Percentiles rank a stretch among this genome's conserved stretches.
Conservation (phyloP, 2,797 vertebrate genomes). For the Alosa sapidissima region DNA sequence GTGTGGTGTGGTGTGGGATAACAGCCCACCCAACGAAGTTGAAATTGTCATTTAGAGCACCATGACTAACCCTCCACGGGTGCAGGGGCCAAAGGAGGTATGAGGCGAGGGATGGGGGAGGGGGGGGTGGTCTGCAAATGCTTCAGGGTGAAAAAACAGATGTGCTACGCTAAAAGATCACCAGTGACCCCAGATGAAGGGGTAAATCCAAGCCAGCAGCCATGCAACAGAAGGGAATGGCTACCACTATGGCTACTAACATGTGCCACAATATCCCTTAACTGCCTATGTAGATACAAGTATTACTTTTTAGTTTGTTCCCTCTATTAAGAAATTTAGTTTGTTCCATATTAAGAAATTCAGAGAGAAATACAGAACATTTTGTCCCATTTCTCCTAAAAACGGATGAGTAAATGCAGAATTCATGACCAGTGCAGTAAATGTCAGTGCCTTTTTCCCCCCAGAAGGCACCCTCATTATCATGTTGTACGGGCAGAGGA, state of each 20-base stretch:
- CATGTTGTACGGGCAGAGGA: not conserved
- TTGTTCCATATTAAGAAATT: not conserved
- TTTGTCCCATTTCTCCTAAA: not conserved
- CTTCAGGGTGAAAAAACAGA: conserved; percentile 16
- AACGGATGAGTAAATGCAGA: not conserved
- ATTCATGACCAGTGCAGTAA: not conserved
- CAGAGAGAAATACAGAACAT: not conserved
- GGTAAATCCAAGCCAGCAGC: not conserved
- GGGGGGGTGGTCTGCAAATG: not conserved
- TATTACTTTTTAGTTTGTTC: not conserved
- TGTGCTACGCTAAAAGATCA: conserved; percentile 23
- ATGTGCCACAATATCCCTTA: no score
- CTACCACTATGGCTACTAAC: not conserved
- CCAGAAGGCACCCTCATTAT: not conserved
- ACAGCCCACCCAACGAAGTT: not conserved
- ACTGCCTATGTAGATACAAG: not conserved
- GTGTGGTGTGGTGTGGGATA: not conserved
- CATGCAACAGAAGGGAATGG: not conserved
- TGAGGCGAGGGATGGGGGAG: not conserved
- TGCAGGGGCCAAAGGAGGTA: not conserved
- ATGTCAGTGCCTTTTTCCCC: not conserved
- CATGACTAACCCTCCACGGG: not conserved
- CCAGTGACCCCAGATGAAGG: conserved; percentile 3
- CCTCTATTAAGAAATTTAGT: no score
- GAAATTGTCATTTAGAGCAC: not conserved